Evolutionary conservation across 1,140 invertebrate species (phyloP), one percentile per base, ranked within the genome.

Genomic region (Antheraea pernyi): DNA sequence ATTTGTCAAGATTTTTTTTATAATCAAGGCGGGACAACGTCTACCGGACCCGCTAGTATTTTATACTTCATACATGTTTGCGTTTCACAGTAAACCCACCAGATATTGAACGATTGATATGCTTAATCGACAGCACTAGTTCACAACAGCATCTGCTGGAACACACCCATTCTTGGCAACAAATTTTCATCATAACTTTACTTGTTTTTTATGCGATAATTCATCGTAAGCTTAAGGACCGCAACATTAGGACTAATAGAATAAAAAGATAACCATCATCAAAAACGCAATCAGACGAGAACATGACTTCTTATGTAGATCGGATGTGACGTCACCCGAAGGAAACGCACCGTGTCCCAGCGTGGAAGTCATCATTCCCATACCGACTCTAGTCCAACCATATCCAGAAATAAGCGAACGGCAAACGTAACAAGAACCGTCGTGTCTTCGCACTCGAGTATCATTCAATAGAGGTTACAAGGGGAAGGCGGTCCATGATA

Each of bases 361-460:
- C 75, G 77, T 73, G 84, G 85, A 87, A 87, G 83, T 84, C 80
- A 79, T 82, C 80, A 83, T 86, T 89, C 84, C 87, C 87, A 88
- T 86, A 82, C 73, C 67, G 76, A 65, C 68, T 39, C 66, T 73
- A 73, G 70, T 65, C 59, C 64, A 59, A 59, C 65, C 70, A 76
- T 75, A 75, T 81, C 78, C 83, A 83, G 79, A 88, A 86, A 88
- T 88, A 88, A 74, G 68, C 59, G 30, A 2, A 68, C 73, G 19
- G 75, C 76, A 74, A 73, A 36, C 68, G 8, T 58, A 39, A 67
- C 16, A 36, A 39, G 79, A 77, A 11, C 73, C 63, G 37, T 68
- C 53, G n/a, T 11, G 19, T 65, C 62, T 19, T 61, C 59, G 18
- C 16, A 18, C 58, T n/a, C 62, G 18, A 42, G 16, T 59, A 58